phyloP scores from a whole-genome alignment of 2,888 invertebrate species.

The Hyalella azteca region DNA sequence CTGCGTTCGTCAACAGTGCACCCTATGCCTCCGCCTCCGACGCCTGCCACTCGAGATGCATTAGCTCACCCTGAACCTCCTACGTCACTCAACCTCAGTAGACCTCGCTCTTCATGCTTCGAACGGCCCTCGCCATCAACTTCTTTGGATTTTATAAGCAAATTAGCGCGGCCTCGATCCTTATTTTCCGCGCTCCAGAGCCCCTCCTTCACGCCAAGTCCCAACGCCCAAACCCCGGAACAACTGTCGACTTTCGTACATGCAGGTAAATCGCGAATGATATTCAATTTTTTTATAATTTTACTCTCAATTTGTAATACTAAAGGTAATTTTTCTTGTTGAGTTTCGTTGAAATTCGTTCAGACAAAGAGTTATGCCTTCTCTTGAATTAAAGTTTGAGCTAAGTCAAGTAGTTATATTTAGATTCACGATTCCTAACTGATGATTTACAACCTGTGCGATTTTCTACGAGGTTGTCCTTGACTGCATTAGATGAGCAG shows the following conservation, averaged over 20 bases:
- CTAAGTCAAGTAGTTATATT: no score
- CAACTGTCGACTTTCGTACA: not conserved
- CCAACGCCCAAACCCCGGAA: not conserved
- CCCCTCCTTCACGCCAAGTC: not conserved
- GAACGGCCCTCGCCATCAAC: conserved; percentile 6
- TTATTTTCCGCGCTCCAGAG: conserved; percentile 2
- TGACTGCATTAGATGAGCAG: no score
- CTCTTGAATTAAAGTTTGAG: no score
- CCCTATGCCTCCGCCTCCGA: not conserved
- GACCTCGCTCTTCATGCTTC: conserved; percentile 16
- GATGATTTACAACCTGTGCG: no score
- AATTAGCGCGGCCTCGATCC: conserved; percentile 11
- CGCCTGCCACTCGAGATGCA: not conserved
- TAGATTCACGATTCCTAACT: no score
- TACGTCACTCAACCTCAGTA: not conserved
- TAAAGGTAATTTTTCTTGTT: no score
- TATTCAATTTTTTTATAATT: not conserved
- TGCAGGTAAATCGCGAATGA: not conserved
- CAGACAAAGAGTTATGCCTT: no score
- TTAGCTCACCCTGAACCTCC: not conserved
- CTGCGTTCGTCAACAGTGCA: not conserved
- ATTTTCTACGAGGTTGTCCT: no score
- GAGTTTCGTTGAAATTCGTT: no score
- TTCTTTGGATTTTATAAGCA: not conserved
- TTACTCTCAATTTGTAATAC: no score